These are phyloP conservation scores for Dryomyza anilis DNA, from an alignment of 2,888 invertebrate species.

Conservation along the genomic window DNA sequence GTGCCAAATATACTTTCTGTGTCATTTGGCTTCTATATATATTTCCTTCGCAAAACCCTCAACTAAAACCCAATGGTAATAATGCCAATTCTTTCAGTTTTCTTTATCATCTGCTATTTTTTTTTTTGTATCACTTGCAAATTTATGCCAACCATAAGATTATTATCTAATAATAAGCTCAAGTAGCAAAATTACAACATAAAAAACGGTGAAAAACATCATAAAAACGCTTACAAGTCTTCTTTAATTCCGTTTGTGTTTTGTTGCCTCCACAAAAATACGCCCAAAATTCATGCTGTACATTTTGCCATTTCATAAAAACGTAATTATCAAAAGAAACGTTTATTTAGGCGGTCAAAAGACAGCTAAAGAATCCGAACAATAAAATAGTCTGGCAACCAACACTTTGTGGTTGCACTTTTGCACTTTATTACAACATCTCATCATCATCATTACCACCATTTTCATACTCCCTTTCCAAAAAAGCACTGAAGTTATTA, in stretches of 20 bases:
- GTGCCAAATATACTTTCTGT: too few species aligned
- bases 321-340: slow-evolving; percentile 48
- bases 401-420: slow-evolving; percentile 26
- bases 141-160: slow-evolving; percentile 41
- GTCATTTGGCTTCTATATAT: too few species aligned
- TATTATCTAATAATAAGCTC: slow-evolving; percentile 44
- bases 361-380: neutral
- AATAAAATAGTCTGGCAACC: too few species aligned
- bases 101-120: too few species aligned
- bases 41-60: too few species aligned
- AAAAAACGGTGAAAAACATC: slow-evolving; percentile 25
- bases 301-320: slow-evolving; percentile 36
- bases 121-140: slow-evolving; percentile 38
- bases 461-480: too few species aligned
- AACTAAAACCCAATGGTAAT: too few species aligned
- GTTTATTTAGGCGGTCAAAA: slow-evolving; percentile 34
- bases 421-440: slow-evolving; percentile 4
- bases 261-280: too few species aligned
- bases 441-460: too few species aligned
- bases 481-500: neutral
- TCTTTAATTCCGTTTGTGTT: too few species aligned
- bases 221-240: slow-evolving; percentile 22
- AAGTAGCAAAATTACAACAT: slow-evolving; percentile 42
- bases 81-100: too few species aligned
- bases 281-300: slow-evolving; percentile 6